Conservation (phyloP, 1,140 invertebrate genomes). For the Caerostris darwini region DNA sequence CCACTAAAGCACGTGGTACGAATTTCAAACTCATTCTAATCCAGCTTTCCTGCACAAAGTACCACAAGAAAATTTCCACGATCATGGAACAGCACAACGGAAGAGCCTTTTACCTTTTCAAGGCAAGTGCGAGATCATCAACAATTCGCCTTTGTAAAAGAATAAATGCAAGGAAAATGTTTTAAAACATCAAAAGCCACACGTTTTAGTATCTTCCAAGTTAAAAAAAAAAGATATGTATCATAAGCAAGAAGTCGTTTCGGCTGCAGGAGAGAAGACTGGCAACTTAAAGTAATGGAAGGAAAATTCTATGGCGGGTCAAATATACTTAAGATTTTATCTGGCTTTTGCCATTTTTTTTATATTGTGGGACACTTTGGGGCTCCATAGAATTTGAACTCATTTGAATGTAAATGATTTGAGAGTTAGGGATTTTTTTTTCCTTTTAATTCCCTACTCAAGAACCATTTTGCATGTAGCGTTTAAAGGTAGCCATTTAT, state of each 20-base stretch:
- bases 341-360: background rate
- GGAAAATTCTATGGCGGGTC: slow-evolving; percentile 2
- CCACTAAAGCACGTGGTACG: background rate
- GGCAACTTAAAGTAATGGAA: slow-evolving; percentile 11
- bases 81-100: background rate
- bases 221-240: background rate
- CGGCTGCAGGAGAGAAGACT: background rate
- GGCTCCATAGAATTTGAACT: background rate
- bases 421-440: background rate
- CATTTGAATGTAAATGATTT: slow-evolving; percentile 35
- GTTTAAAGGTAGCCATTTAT: background rate
- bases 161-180: slow-evolving; percentile 15
- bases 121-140: slow-evolving; percentile 4
- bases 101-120: background rate
- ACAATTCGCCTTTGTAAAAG: slow-evolving; percentile 34
- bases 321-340: slow-evolving; percentile 41
- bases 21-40: background rate
- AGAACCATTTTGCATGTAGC: background rate
- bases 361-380: background rate
- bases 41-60: background rate
- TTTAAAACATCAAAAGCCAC: slow-evolving; percentile 41
- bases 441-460: background rate
- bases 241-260: slow-evolving; percentile 10
- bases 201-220: slow-evolving; percentile 43
- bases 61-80: background rate